Base-by-base conservation (phyloP, 2,888 invertebrate genomes). In the Malacosoma neustria region DNA sequence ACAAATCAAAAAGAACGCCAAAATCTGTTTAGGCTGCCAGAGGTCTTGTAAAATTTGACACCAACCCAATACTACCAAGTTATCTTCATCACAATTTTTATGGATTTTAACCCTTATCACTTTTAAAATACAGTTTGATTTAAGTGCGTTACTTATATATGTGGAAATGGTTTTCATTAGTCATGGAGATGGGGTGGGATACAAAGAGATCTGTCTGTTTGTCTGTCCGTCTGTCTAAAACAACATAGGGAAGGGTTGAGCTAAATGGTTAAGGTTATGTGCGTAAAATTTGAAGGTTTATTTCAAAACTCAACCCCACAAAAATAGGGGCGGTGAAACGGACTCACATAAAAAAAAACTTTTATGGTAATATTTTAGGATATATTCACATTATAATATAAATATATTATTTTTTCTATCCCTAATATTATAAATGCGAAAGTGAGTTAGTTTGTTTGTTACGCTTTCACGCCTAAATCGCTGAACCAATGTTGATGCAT, bases 211-310 rank as follows among this genome's bases (percentile, higher is more conserved):
- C 22, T 22, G 9, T 72, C 59, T 71, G 74, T 77, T 68, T 71
- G 76, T 76, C 56, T 55, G 65, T 65, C 22, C 52, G 71, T 66
- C 60, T 66, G 71, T 70, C 69, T 79, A 76, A 60, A 74, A 75
- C 70, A 77, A 77, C 74, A 71, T 60, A 60, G 66, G 61, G 11
- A 31, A 31, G 11, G 11, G 65, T 68, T 72, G 76, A 76, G 75
- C 72, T 57, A 61, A 65, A 56, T 61, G 60, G 62, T 67, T 66
- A 69, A 71, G 72, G 64, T 61, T 61, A 55, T 53, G 56, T 54
- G 53, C 63, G 61, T 71, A 70, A 63, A 66, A 70, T 75, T 72
- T 64, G 54, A 52, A 50, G 45, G 34, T 46, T 46, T 48, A 43
- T 49, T 43, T 46, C 39, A 40, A 50, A 49, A 48, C 37, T 42